Conservation (phyloP, 2,113 vertebrate species). For the Protobothrops flavoviridis region DNA sequence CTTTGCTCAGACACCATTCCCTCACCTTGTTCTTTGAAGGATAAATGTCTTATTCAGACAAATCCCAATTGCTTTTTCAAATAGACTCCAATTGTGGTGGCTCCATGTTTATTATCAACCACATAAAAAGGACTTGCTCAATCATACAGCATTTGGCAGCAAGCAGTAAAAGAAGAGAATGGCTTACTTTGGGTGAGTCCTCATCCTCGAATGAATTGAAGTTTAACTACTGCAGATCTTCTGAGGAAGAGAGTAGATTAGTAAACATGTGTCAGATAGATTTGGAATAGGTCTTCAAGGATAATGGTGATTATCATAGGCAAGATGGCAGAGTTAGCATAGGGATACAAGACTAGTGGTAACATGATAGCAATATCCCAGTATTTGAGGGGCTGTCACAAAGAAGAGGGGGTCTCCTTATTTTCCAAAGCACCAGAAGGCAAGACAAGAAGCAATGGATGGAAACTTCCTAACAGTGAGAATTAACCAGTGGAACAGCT, state of each 20-base stretch:
- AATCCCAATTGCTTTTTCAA: conserved; percentile 64
- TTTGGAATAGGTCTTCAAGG: not conserved
- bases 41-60: conserved; percentile 66
- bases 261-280: not conserved
- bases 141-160: rapidly evolving
- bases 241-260: not conserved
- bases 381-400: too few relatives aligned
- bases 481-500: too few relatives aligned
- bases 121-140: not conserved
- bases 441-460: too few relatives aligned
- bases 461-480: too few relatives aligned
- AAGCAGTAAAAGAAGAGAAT: not conserved
- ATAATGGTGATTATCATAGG: not conserved
- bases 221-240: not conserved
- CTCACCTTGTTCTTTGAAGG: conserved; percentile 55
- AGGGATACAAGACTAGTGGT: not conserved
- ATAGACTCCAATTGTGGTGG: conserved; percentile 42
- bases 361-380: too few relatives aligned
- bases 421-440: too few relatives aligned
- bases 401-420: too few relatives aligned
- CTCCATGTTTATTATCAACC: conserved; percentile 13
- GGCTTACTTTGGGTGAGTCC: not conserved
- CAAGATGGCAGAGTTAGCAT: not conserved
- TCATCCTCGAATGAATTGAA: not conserved
- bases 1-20: not conserved